Percentiles rank a stretch among this genome's conserved stretches.
phyloP scores from a whole-genome alignment of 2,888 invertebrate genomes.

The Hoplodrina blanda region DNA sequence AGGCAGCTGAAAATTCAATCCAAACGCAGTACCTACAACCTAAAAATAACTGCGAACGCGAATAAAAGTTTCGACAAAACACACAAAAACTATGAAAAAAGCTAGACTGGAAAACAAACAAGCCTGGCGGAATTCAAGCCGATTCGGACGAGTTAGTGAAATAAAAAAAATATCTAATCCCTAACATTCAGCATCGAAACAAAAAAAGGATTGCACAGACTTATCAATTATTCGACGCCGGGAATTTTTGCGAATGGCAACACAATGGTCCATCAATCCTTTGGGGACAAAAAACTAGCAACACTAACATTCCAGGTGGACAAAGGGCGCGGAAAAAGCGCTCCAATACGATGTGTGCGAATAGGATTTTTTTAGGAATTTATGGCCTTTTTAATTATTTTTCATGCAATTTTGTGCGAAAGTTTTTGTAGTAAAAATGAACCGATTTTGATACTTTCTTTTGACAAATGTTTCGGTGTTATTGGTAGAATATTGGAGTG shows the following conservation, averaged over 20 bases:
- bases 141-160: slow-evolving; percentile 61
- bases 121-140: slow-evolving; percentile 51
- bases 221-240: slow-evolving; percentile 85
- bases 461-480: background rate
- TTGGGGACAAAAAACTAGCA: slow-evolving; percentile 80
- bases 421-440: background rate
- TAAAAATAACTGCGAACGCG: slow-evolving; percentile 42
- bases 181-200: slow-evolving; percentile 76
- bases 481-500: background rate
- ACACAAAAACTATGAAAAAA: slow-evolving; percentile 61
- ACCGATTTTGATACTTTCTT: background rate
- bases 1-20: slow-evolving; percentile 36
- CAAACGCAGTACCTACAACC: slow-evolving; percentile 12
- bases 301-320: slow-evolving; percentile 77
- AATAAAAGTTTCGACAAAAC: slow-evolving; percentile 54
- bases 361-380: slow-evolving; percentile 42
- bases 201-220: slow-evolving; percentile 70
- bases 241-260: slow-evolving; percentile 83
- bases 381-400: slow-evolving; percentile 20
- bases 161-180: slow-evolving; percentile 78
- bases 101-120: slow-evolving; percentile 68
- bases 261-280: slow-evolving; percentile 88
- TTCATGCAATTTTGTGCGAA: slow-evolving; percentile 6
- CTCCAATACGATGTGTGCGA: slow-evolving; percentile 66
- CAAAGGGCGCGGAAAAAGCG: slow-evolving; percentile 74